These are phyloP conservation scores for Petrocephalus sullivani DNA, from an alignment of 2,797 vertebrate genomes.

Conservation along the genomic window DNA sequence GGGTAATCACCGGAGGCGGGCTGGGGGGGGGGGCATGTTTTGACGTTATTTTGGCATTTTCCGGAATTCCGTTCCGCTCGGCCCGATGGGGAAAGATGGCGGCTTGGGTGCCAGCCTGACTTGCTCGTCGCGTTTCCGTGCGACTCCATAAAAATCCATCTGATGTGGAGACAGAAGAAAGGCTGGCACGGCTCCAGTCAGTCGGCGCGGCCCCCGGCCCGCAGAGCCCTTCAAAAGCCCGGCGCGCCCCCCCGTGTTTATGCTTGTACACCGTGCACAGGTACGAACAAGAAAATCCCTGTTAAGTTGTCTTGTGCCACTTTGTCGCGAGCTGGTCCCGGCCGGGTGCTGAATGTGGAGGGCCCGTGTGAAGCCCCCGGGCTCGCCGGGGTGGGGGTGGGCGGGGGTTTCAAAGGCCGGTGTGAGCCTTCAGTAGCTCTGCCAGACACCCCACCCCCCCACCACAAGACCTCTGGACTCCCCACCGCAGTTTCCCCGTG, in stretches of 20 bases:
- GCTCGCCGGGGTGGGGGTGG: constrained; percentile 23
- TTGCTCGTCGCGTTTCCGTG: constrained; percentile 31
- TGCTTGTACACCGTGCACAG: constrained; percentile 52
- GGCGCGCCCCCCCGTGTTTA: constrained; percentile 42
- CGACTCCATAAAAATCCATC: background rate
- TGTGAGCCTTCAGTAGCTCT: constrained; percentile 26
- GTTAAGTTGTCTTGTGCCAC: constrained; percentile 75
- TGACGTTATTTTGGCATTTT: background rate
- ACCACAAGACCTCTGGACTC: constrained; percentile 59
- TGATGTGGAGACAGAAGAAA: background rate
- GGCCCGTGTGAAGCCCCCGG: constrained; percentile 50
- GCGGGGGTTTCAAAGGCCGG: constrained; percentile 3
- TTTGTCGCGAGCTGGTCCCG: constrained; percentile 58
- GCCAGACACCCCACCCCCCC: constrained; percentile 25
- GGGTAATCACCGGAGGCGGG: background rate
- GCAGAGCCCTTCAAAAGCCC: constrained; percentile 39
- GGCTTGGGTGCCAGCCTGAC: background rate
- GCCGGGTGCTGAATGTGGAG: constrained; percentile 63
- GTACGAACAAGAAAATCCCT: constrained; percentile 81
- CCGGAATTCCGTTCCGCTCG: background rate
- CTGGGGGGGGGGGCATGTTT: background rate
- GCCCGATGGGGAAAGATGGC: background rate
- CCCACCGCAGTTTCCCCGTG: constrained; percentile 29
- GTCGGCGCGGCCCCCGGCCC: constrained; percentile 25
- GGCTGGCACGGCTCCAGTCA: constrained; percentile 12